Percentiles rank a stretch among this genome's conserved stretches.
These are phyloP conservation scores for Mythimna vitellina DNA, from an alignment of 2,888 invertebrate genomes.

Conservation along the genomic window DNA sequence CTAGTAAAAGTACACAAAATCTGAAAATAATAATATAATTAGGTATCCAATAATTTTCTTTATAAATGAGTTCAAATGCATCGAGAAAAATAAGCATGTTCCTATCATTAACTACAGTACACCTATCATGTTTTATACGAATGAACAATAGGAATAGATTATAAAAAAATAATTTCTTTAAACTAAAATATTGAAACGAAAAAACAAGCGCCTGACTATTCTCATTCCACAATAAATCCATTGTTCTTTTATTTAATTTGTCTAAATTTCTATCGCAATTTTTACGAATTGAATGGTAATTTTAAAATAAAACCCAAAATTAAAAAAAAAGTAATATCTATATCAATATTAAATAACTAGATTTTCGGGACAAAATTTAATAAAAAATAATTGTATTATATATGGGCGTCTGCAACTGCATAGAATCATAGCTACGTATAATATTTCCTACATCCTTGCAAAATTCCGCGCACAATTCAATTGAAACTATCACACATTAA, in stretches of 20 bases:
- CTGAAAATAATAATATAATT: conserved; percentile 43
- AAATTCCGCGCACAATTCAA: conserved; percentile 14
- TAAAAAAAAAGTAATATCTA: too few species aligned
- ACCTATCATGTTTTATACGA: conserved; percentile 7
- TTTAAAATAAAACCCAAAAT: neutral
- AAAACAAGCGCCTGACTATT: neutral
- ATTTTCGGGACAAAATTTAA: conserved; percentile 2
- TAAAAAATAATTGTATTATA: conserved; percentile 11
- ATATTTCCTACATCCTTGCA: neutral
- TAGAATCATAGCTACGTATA: too few species aligned
- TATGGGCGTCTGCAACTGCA: neutral
- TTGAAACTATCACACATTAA: conserved; percentile 3
- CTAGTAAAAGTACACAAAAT: conserved; percentile 23
- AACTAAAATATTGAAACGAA: neutral
- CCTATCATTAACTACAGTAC: conserved; percentile 4
- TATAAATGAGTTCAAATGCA: neutral
- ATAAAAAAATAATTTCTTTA: neutral
- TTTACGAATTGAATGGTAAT: neutral
- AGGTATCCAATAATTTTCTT: neutral
- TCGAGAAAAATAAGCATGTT: neutral
- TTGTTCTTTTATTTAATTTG: neutral
- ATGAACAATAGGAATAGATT: neutral
- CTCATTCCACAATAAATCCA: neutral
- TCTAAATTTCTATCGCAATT: neutral
- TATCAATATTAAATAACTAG: neutral